Percentiles rank a stretch among this genome's conserved stretches.
phyloP scores from a whole-genome alignment of 2,888 invertebrate species.

The Biston stratarius region DNA sequence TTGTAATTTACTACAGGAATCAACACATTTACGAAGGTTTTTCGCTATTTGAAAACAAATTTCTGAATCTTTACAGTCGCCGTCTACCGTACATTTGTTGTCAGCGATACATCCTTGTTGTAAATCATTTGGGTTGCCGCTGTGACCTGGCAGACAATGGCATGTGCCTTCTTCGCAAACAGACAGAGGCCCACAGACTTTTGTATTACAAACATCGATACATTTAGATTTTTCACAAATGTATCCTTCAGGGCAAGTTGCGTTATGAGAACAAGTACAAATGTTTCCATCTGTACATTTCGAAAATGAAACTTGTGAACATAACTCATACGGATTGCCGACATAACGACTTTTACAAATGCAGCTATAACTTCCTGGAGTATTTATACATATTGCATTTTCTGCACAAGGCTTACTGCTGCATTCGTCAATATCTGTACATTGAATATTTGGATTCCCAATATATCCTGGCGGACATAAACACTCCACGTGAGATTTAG shows the following conservation, averaged over 20 bases:
- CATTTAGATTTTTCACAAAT: slow-evolving; percentile 91
- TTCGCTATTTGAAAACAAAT: slow-evolving; percentile 95
- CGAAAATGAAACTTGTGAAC: slow-evolving; percentile 89
- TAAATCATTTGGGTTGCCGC: slow-evolving; percentile 91
- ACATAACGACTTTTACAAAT: slow-evolving; percentile 93
- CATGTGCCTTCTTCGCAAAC: slow-evolving; percentile 93
- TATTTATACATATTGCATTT: slow-evolving; percentile 96
- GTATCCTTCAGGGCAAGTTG: slow-evolving; percentile 92
- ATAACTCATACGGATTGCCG: slow-evolving; percentile 95
- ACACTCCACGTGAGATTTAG: slow-evolving; percentile 91
- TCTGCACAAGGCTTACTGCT: slow-evolving; percentile 92
- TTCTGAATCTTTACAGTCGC: slow-evolving; percentile 93
- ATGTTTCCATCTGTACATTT: slow-evolving; percentile 89
- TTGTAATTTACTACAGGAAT: slow-evolving; percentile 94
- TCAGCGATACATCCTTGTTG: slow-evolving; percentile 90
- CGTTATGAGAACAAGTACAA: slow-evolving; percentile 90
- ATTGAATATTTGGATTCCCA: slow-evolving; percentile 95
- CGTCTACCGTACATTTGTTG: slow-evolving; percentile 92
- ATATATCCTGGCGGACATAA: slow-evolving; percentile 93
- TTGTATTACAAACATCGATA: slow-evolving; percentile 91
- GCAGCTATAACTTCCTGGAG: slow-evolving; percentile 95
- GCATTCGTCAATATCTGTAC: slow-evolving; percentile 95
- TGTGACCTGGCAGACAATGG: slow-evolving; percentile 91
- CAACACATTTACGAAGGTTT: slow-evolving; percentile 93
- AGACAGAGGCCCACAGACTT: slow-evolving; percentile 93